Percentiles rank a stretch among this genome's conserved stretches.
Conservation (phyloP, 2,797 vertebrate genomes). For the Poliocrania exsul region DNA sequence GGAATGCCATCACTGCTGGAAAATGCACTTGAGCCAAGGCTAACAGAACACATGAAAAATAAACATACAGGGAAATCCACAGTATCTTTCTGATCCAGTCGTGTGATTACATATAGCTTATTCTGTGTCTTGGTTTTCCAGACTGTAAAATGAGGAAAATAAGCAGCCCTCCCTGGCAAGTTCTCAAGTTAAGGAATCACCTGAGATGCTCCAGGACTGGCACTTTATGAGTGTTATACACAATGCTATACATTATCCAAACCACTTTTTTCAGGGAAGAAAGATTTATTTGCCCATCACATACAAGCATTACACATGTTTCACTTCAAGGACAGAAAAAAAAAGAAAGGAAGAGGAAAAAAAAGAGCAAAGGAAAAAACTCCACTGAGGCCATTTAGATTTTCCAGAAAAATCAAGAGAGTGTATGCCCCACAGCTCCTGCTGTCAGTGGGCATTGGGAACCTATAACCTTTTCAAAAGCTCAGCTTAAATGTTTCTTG, state of each 20-base stretch:
- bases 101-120: not conserved
- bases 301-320: fast-evolving
- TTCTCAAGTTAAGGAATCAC: not conserved
- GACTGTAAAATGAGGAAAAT: not conserved
- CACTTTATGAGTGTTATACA: not conserved
- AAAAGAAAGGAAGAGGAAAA: too few species aligned
- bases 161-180: not conserved
- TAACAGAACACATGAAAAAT: not conserved
- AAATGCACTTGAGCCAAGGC: not conserved
- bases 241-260: not conserved
- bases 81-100: not conserved
- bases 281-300: not conserved
- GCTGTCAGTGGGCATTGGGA: not conserved
- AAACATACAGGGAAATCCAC: not conserved
- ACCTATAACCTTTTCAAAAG: not conserved
- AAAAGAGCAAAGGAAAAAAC: not conserved
- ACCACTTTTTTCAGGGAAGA: not conserved
- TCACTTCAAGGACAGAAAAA: not conserved
- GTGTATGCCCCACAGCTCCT: not conserved
- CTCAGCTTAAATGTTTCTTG: slow-evolving; percentile 3
- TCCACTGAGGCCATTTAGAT: not conserved
- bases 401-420: not conserved
- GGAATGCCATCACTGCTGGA: not conserved
- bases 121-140: not conserved
- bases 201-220: not conserved